A percentile compares a stretch with the other conserved stretches of the same genome.
Conservation (phyloP, 2,888 invertebrate species). For the Drosophila fulvimacula region DNA sequence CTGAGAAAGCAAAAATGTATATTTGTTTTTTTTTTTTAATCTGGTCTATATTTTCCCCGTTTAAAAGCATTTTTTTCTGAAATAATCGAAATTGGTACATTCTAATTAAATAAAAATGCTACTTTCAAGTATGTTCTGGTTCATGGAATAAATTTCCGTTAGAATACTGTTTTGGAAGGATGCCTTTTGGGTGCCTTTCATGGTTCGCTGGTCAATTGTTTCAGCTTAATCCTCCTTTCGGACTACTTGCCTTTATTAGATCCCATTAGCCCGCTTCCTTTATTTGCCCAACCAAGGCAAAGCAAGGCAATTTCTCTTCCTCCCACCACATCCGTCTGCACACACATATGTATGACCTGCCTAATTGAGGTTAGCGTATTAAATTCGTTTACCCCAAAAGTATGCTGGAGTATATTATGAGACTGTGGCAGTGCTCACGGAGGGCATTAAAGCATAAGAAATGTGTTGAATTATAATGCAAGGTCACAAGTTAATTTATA, state of each 20-base stretch:
- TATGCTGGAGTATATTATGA: conserved; percentile 38
- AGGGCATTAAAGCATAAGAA: conserved; percentile 69
- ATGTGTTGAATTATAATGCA: conserved; percentile 60
- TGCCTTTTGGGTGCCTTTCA: conserved; percentile 29
- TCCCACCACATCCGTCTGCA: conserved; percentile 7
- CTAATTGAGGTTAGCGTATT: conserved; percentile 56
- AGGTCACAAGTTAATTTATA: conserved; percentile 76
- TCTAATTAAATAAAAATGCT: conserved; percentile 16
- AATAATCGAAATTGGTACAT: conserved; percentile 5
- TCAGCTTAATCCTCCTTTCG: conserved; percentile 24
- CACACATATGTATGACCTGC: conserved; percentile 34
- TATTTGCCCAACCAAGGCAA: conserved; percentile 14
- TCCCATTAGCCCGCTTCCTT: conserved; percentile 40
- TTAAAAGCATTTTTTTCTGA: not conserved
- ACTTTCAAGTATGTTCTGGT: not conserved
- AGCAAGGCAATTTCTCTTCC: not conserved
- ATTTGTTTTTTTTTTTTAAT: too few species aligned
- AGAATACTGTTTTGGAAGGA: not conserved
- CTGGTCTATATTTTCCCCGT: not conserved
- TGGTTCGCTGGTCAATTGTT: conserved; percentile 44
- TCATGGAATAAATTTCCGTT: not conserved
- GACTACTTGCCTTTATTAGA: conserved; percentile 44
- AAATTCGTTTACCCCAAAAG: conserved; percentile 39
- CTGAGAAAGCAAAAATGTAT: too few species aligned
- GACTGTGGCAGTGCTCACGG: conserved; percentile 8